Evolutionary conservation across 2,888 invertebrate species (phyloP).

Genomic region (Rhorus exstirpatorius): DNA sequence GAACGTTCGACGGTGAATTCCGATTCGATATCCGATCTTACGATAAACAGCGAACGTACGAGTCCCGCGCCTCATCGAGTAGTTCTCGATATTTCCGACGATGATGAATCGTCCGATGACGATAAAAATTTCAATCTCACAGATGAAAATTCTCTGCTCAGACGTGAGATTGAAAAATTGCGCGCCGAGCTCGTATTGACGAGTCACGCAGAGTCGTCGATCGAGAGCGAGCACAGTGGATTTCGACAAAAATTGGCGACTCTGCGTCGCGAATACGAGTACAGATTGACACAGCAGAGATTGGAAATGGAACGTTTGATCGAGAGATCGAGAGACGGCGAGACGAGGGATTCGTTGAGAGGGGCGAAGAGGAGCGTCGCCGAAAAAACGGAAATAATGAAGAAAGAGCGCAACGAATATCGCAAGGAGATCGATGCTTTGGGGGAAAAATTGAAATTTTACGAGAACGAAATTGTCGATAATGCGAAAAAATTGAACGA

Average conservation of each 20-base stretch:
- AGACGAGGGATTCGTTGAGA: slow-evolving; percentile 75
- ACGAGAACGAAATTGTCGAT: slow-evolving; percentile 86
- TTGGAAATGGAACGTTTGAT: slow-evolving; percentile 70
- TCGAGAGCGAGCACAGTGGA: slow-evolving; percentile 72
- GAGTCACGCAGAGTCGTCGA: slow-evolving; percentile 85
- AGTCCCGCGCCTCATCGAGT: slow-evolving; percentile 73
- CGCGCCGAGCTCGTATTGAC: slow-evolving; percentile 87
- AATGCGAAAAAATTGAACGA: slow-evolving; percentile 85
- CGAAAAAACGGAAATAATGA: slow-evolving; percentile 85
- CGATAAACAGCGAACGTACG: slow-evolving; percentile 75
- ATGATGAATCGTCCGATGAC: slow-evolving; percentile 47
- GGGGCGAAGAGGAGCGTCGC: slow-evolving; percentile 83
- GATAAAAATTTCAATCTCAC: slow-evolving; percentile 49
- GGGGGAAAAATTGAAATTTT: slow-evolving; percentile 86
- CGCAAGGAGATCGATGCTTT: slow-evolving; percentile 84
- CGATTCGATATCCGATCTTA: slow-evolving; percentile 79
- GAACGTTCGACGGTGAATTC: slow-evolving; percentile 77
- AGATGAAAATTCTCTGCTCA: slow-evolving; percentile 80
- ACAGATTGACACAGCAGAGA: slow-evolving; percentile 68
- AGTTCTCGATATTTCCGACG: slow-evolving; percentile 73
- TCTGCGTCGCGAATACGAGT: slow-evolving; percentile 70
- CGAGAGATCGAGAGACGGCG: slow-evolving; percentile 64
- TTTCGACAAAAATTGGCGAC: slow-evolving; percentile 66
- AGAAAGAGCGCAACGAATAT: slow-evolving; percentile 85
- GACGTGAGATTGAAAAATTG: slow-evolving; percentile 87